Base-by-base conservation (phyloP, 2,888 invertebrate genomes). In the Papilio gigon region DNA sequence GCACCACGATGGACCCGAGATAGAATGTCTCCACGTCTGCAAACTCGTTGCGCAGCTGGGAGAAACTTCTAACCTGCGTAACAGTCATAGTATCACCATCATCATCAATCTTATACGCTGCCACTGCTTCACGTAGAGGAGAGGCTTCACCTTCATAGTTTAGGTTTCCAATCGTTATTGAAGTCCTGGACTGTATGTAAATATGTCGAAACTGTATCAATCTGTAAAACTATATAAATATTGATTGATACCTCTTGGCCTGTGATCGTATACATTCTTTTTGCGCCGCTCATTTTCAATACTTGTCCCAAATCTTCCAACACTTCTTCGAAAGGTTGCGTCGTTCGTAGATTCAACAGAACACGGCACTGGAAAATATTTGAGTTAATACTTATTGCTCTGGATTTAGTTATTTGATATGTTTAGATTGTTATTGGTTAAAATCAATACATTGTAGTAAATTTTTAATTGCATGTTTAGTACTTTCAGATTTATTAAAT, bases 271-370 rank as follows among this genome's bases (percentile, higher is more conserved):
- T 96, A 98, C 95, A 98, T 97, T 84, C 96, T 94, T 85, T 97
- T 96, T 73, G 97, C 97, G 71, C 97, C 96, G 80, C 95, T 97
- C 95, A 97, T 97, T 92, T 97, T 97, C 73, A 98, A 93, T 59
- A 98, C 97, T 91, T 97, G 97, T 58, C 98, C 98, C 80, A 98
- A 93, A 88, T 98, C 98, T 84, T 96, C 96, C 68, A 98, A 92
- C 37, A 98, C 97, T 83, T 98, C 98, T 88, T 98, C 98, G 83
- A 98, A 98, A 0, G 97, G 97, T 81, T 98, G 98, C 35, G 97
- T 95, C 20, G 98, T 98, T 73, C 97, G 95, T 77, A 98, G 94
- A 84, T 98, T 98, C 72, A 98, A 92, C 75, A 98, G 92, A 61
- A 98, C 97, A 72, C 97, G 96, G 84, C 97, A 97, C 96, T 97